A percentile compares a stretch with the other conserved stretches of the same genome.
These are phyloP conservation scores for Leptinotarsa juncta DNA, from an alignment of 2,888 invertebrate genomes.

Conservation along the genomic window DNA sequence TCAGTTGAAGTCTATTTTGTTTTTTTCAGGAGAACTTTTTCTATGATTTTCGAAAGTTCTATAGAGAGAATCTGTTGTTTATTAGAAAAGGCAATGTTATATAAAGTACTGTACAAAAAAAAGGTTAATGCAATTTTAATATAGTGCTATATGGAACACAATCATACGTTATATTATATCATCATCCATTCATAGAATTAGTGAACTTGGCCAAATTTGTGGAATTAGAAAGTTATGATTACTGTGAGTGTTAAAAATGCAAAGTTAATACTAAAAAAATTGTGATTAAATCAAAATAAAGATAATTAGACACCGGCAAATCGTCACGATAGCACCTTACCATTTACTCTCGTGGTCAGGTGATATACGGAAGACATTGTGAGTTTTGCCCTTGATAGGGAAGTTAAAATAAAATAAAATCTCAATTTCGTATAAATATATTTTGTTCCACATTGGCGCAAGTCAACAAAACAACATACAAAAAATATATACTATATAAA, in stretches of 20 bases:
- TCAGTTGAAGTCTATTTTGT: not conserved
- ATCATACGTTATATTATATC: constrained; percentile 53
- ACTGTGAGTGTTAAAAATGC: constrained; percentile 55
- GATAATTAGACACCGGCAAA: constrained; percentile 14
- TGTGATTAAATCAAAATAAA: constrained; percentile 33
- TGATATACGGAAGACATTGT: not conserved
- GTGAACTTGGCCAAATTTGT: constrained; percentile 67
- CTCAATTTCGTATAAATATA: constrained; percentile 66
- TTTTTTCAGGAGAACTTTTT: not conserved
- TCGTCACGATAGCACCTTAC: constrained; percentile 14
- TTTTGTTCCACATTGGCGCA: constrained; percentile 68
- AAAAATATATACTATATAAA: constrained; percentile 65
- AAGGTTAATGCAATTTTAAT: constrained; percentile 57
- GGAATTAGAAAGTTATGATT: constrained; percentile 63
- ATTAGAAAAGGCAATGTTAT: constrained; percentile 48
- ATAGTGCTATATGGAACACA: constrained; percentile 61
- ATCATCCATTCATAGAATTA: constrained; percentile 58
- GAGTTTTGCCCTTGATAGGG: constrained; percentile 15
- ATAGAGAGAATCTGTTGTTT: constrained; percentile 15
- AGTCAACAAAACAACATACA: constrained; percentile 67
- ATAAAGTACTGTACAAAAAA: constrained; percentile 50
- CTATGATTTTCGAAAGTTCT: constrained; percentile 30
- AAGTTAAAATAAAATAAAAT: constrained; percentile 50
- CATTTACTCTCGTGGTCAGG: constrained; percentile 7
- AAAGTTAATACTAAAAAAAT: constrained; percentile 46